Percentiles rank a stretch among this genome's conserved stretches.
Conservation (phyloP, 2,888 invertebrate genomes). For the Scelioninae gen. 2 region DNA sequence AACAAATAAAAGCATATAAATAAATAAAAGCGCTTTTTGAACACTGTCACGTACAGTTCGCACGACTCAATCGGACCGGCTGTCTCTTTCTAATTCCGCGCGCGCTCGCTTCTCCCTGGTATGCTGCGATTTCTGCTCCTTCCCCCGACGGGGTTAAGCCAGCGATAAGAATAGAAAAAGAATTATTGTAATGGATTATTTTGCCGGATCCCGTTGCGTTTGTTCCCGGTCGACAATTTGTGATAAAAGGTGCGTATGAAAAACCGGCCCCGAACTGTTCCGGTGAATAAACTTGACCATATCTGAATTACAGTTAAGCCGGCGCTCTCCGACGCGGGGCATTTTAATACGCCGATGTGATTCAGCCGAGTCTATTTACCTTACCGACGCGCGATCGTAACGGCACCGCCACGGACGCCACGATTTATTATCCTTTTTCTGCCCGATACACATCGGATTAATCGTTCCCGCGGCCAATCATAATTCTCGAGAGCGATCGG, state of each 20-base stretch:
- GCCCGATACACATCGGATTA: constrained; percentile 20
- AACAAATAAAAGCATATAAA: no score
- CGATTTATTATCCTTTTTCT: constrained; percentile 52
- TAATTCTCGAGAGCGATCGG: not conserved
- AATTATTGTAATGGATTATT: constrained; percentile 44
- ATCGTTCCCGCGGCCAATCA: constrained; percentile 15
- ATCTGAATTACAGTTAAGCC: constrained; percentile 58
- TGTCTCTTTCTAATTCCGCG: constrained; percentile 2
- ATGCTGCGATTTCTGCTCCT: constrained; percentile 16
- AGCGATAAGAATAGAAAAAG: constrained; percentile 27
- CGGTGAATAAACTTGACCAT: constrained; percentile 58
- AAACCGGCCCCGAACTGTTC: constrained; percentile 56
- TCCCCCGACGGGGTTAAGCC: not conserved
- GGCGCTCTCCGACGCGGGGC: constrained; percentile 31
- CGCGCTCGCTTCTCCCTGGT: constrained; percentile 4
- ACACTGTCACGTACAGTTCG: not conserved
- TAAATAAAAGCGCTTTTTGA: no score
- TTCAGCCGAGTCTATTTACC: constrained; percentile 51
- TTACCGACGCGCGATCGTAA: constrained; percentile 51
- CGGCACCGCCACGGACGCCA: constrained; percentile 40
- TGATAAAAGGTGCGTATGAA: constrained; percentile 49
- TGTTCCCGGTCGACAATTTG: constrained; percentile 50
- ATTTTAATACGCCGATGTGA: constrained; percentile 55
- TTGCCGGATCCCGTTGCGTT: constrained; percentile 46
- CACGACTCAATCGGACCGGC: constrained; percentile 3